phyloP scores from a whole-genome alignment of 2,888 invertebrate species.

The Lycaena phlaeas region DNA sequence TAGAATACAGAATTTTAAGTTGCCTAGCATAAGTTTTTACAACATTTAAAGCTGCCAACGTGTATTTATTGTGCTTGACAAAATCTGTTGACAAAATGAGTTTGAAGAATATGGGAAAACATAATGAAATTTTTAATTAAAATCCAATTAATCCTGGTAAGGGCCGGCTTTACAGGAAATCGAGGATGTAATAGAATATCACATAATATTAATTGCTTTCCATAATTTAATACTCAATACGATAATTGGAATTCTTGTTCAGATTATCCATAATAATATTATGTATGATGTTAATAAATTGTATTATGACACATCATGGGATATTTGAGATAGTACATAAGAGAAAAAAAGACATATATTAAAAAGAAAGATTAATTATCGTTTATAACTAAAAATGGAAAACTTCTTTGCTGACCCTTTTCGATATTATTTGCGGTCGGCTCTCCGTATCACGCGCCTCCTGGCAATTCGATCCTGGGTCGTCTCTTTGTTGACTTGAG shows the following conservation, averaged over 20 bases:
- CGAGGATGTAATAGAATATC: not conserved
- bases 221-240: not conserved
- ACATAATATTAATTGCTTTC: slow-evolving; percentile 3
- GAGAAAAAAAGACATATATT: no score
- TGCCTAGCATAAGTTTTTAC: not conserved
- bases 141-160: not conserved
- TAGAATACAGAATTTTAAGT: not conserved
- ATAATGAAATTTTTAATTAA: not conserved
- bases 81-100: not conserved
- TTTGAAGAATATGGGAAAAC: not conserved
- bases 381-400: no score
- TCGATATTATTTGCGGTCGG: no score
- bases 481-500: no score
- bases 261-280: not conserved
- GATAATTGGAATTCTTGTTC: not conserved
- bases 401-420: no score
- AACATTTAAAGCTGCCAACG: not conserved
- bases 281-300: no score
- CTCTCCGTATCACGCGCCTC: no score
- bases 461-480: no score
- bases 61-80: not conserved
- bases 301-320: no score
- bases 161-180: not conserved
- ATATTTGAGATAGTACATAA: no score
- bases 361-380: no score